These are phyloP conservation scores for Syngnathus acus DNA, from an alignment of 2,797 vertebrate species.

Conservation along the genomic window DNA sequence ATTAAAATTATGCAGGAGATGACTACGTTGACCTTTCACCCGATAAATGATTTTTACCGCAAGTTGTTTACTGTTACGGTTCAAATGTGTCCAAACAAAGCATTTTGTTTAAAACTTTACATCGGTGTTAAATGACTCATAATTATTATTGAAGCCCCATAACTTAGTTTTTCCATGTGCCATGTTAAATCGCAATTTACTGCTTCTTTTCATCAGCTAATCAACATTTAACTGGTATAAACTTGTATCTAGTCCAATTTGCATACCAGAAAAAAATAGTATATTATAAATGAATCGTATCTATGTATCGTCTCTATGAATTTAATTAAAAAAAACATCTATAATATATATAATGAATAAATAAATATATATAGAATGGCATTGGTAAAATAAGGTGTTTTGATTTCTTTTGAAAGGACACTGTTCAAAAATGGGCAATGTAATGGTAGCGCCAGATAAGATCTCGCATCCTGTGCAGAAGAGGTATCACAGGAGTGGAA, in stretches of 20 bases:
- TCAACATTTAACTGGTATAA: not conserved
- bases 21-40: no score
- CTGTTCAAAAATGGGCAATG: not conserved
- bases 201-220: not conserved
- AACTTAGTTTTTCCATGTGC: not conserved
- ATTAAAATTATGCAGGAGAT: not conserved
- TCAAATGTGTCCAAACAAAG: not conserved
- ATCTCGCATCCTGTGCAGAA: not conserved
- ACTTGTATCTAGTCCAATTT: not conserved
- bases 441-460: not conserved
- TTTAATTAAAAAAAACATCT: no score
- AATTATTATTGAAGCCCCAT: not conserved
- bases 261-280: no score
- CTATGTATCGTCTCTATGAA: no score
- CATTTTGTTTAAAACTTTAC: not conserved
- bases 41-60: no score
- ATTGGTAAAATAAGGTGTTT: no score
- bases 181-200: not conserved
- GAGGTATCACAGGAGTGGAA: slow-evolving; percentile 19
- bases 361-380: no score
- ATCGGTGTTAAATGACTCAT: not conserved
- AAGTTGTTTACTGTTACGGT: no score
- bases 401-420: not conserved
- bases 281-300: no score
- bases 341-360: no score